Conservation (phyloP, 1,140 invertebrate genomes). For the Coptotermes formosanus region DNA sequence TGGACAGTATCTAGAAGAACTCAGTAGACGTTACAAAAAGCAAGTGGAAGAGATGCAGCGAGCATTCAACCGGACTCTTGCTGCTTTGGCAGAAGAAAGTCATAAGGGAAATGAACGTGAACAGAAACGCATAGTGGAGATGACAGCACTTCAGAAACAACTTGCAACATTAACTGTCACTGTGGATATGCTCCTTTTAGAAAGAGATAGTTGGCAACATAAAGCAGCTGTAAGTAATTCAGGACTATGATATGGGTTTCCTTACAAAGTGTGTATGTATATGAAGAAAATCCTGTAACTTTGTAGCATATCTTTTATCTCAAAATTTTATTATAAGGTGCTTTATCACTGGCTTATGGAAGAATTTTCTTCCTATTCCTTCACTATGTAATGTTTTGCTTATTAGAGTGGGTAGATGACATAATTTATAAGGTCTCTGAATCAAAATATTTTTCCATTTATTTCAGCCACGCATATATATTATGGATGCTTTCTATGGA, state of each 20-base stretch:
- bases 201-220: slow-evolving; percentile 62
- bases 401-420: too few relatives aligned
- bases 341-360: too few relatives aligned
- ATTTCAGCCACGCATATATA: background rate
- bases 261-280: too few relatives aligned
- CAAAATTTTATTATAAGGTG: too few relatives aligned
- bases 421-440: too few relatives aligned
- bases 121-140: slow-evolving; percentile 62
- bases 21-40: slow-evolving; percentile 90
- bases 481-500: background rate
- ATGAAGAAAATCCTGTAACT: too few relatives aligned
- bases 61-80: slow-evolving; percentile 77
- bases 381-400: too few relatives aligned
- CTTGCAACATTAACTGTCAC: slow-evolving; percentile 56
- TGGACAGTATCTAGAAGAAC: slow-evolving; percentile 91
- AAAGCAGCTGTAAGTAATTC: slow-evolving; percentile 52
- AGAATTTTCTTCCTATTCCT: too few relatives aligned
- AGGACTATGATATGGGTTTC: too few relatives aligned
- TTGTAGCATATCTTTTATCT: too few relatives aligned
- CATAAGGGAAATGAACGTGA: slow-evolving; percentile 68
- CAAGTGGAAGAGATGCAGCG: slow-evolving; percentile 94
- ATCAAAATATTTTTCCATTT: too few relatives aligned
- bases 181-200: slow-evolving; percentile 59
- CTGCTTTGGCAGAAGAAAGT: slow-evolving; percentile 70
- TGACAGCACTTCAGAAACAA: slow-evolving; percentile 58